Base-by-base conservation (phyloP, 2,888 invertebrate genomes). In the Camponotus fellah region DNA sequence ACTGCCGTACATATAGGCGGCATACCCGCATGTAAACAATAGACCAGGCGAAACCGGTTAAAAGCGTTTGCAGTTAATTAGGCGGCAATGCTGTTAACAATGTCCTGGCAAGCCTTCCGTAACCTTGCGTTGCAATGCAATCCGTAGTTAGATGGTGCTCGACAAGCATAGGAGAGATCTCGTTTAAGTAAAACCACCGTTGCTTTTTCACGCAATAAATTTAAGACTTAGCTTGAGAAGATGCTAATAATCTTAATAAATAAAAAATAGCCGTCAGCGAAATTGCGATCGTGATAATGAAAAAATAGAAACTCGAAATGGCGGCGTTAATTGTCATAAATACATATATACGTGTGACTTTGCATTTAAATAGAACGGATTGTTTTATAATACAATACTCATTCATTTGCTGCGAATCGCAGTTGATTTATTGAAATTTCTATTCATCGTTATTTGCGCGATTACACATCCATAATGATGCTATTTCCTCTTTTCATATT, bases 51-150 rank as follows among this genome's bases (percentile, higher is more conserved):
- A 91, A 89, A 91, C 87, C 89, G 87, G 88, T 90, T 88, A 89
- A 91, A 92, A 92, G 90, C 90, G 89, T 92, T 91, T 91, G 91
- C 89, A 91, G 93, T 93, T 94, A 94, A 94, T 94, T 93, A 94
- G 92, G 86, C 91, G 91, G 89, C 90, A 91, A 92, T 92, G 90
- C 91, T 89, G 91, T 93, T 93, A 93, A 91, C 93, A 91, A 90
- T 92, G 87, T 91, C 88, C 88, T 85, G 87, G 87, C 85, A 66
- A 49, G 68, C 71, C 77, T 56, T 82, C 71, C 85, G 69, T 85
- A 81, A 71, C 84, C 81, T 83, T 82, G 83, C 83, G 60, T 83
- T 37, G 72, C 72, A 72, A 72, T 83, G 65, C 85, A 83, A 88
- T 88, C 65, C 79, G 82, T 82, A 82, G 75, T 75, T 75, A 85